phyloP scores from a whole-genome alignment of 2,113 vertebrate genomes.

The Rhabdornis inornatus region DNA sequence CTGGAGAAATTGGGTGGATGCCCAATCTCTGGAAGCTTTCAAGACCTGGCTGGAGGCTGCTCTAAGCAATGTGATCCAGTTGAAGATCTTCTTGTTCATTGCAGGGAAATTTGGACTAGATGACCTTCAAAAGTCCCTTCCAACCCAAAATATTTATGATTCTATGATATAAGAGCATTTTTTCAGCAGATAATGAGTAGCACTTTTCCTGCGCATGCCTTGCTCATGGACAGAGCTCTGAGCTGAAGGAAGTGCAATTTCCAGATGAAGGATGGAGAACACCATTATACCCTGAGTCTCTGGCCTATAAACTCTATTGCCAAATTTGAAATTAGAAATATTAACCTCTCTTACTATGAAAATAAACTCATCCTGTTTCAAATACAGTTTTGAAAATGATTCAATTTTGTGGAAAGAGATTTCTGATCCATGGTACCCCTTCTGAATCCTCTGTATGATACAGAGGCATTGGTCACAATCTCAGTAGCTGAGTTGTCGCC shows the following conservation, averaged over 20 bases:
- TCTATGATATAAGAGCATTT: not conserved
- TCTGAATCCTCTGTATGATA: not conserved
- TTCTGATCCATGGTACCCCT: not conserved
- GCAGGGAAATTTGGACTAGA: not conserved
- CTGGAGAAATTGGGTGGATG: not conserved
- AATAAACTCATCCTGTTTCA: not conserved
- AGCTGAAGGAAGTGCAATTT: not conserved
- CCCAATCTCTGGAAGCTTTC: not conserved
- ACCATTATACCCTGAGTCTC: not conserved
- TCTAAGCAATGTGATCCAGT: not conserved
- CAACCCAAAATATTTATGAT: not conserved
- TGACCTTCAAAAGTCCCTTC: not conserved
- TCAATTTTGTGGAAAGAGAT: not conserved
- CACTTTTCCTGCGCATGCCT: not conserved
- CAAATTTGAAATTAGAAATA: not conserved
- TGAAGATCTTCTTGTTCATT: not conserved
- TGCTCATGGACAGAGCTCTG: not conserved
- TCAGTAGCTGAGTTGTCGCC: not conserved
- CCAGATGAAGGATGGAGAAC: not conserved
- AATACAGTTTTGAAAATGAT: not conserved
- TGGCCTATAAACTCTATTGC: not conserved
- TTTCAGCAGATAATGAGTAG: not conserved
- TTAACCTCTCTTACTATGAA: not conserved
- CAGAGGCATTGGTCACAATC: not conserved
- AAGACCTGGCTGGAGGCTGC: rapidly evolving